Evolutionary conservation across 2,888 invertebrate species (phyloP).

Genomic region (Leptinotarsa juncta): DNA sequence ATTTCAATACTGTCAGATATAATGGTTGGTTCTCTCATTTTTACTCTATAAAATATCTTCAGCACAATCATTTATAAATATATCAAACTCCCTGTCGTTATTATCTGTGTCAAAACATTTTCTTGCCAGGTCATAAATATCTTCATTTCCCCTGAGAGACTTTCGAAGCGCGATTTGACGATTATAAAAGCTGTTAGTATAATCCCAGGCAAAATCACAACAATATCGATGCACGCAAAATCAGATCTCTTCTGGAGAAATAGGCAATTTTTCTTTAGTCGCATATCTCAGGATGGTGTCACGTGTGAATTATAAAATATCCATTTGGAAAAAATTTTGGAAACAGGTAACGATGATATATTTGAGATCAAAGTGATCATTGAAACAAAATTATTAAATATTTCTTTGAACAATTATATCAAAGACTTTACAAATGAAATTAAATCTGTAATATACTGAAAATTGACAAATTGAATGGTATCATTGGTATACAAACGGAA

Average conservation of each 20-base stretch:
- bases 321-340: background rate
- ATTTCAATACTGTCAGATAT: background rate
- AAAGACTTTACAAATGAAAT: no score
- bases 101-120: conserved; percentile 17
- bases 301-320: background rate
- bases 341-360: background rate
- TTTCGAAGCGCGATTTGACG: background rate
- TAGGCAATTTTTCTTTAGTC: conserved; percentile 1
- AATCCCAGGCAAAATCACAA: conserved; percentile 4
- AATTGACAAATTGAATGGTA: no score
- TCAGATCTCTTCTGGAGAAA: conserved; percentile 4
- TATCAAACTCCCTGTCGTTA: conserved; percentile 14
- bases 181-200: conserved; percentile 15
- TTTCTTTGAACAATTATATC: no score
- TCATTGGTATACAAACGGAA: no score
- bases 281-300: background rate
- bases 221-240: conserved; percentile 16
- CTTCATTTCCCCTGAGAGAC: background rate
- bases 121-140: conserved; percentile 6
- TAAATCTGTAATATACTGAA: no score
- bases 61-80: conserved; percentile 13
- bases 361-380: background rate
- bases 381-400: background rate
- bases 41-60: background rate
- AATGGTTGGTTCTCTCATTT: background rate